Base-by-base conservation (phyloP, 1,140 invertebrate species). In the Xylocopa sonorina region DNA sequence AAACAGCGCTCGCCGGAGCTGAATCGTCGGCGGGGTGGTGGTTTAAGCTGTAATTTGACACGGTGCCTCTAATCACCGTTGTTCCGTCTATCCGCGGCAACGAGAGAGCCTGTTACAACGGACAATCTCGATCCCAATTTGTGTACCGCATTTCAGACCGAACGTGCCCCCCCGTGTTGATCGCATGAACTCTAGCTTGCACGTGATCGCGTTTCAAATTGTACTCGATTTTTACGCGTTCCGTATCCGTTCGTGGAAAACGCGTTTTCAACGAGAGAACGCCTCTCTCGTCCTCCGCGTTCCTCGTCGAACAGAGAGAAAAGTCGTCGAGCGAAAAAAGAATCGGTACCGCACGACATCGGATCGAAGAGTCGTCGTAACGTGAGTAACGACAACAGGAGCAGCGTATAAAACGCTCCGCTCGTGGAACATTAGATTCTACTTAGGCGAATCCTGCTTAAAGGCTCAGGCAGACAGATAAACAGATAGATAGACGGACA, bases 401-500 rank as follows among this genome's bases (percentile, higher is more conserved):
- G 16, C 16, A 16, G 10, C 12, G 58, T 62, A 16, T 51, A 34
- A 38, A 75, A 53, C 27, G 34, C 7, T 24, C n/a, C 41, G 5
- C 48, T 2, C 24, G 58, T 16, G 34, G 16, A 43, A 68, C 43
- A 69, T 58, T 69, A 41, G 32, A 69, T 57, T 24, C 55, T 43
- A 43, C 57, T 73, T 48, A 34, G n/a, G n/a, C 41, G 48, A 18
- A 38, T 55, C 34, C 12, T 55, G 60, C 41, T 58, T 43, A 78
- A 71, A 62, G 57, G 46, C 48, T 69, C 41, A 51, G 62, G 60
- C 46, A 66, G 51, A 50, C 55, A 16, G 48, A 67, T 64, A 51
- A 58, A 71, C 50, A 66, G 58, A 46, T 51, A 34, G 48, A 74
- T 69, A 64, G 81, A 63, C 66, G 57, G 34, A 68, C 24, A 51